These are phyloP conservation scores for Acridotheres tristis DNA, from an alignment of 2,797 vertebrate genomes.

Conservation along the genomic window DNA sequence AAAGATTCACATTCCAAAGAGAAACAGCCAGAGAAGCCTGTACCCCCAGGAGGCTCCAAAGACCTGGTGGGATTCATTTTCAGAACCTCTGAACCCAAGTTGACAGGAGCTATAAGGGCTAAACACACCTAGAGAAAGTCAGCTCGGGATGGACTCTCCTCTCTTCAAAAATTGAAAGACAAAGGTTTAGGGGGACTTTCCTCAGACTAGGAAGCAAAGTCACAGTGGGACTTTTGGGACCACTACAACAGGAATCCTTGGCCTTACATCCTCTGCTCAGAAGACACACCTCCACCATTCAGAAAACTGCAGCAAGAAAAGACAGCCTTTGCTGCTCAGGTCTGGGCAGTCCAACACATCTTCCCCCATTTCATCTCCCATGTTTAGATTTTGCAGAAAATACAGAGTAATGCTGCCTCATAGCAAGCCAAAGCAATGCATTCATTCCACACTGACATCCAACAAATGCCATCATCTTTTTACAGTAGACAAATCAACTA, in stretches of 20 bases:
- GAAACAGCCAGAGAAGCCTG: not conserved
- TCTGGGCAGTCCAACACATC: not conserved
- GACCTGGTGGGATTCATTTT: not conserved
- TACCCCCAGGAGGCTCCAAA: not conserved
- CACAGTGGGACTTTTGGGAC: not conserved
- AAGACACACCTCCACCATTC: not conserved
- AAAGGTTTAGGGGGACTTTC: not conserved
- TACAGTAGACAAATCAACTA: not conserved
- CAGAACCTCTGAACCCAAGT: not conserved
- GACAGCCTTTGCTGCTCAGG: not conserved
- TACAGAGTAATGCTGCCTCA: rapidly evolving
- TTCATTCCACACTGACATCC: not conserved
- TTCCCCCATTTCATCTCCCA: not conserved
- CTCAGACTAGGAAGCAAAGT: not conserved
- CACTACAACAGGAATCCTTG: not conserved
- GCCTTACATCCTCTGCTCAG: not conserved
- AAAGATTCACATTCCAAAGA: not conserved
- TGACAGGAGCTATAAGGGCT: not conserved
- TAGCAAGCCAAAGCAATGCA: not conserved
- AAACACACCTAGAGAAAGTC: not conserved
- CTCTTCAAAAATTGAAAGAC: not conserved
- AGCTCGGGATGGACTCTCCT: not conserved
- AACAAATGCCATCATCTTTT: not conserved
- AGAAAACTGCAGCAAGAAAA: not conserved
- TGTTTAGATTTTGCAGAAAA: not conserved